Evolutionary conservation across 2,113 vertebrate genomes (phyloP).

Genomic region (Calypte anna): DNA sequence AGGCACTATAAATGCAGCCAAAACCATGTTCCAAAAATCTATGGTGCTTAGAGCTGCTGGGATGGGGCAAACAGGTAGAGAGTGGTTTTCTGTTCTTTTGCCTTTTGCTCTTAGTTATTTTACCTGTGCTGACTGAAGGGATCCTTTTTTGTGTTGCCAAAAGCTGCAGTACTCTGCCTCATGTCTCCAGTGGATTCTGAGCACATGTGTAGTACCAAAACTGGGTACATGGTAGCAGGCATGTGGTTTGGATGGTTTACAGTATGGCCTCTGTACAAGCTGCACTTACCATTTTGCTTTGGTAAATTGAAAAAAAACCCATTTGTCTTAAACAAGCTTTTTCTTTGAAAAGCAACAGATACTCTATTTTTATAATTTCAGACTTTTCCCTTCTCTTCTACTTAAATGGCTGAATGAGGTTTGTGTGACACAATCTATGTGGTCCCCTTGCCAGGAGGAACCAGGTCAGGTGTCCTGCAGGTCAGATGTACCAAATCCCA

Average conservation of each 20-base stretch:
- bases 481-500: background rate
- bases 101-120: no score
- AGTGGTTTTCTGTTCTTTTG: background rate
- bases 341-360: background rate
- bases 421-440: accelerated
- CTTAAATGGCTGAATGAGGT: background rate
- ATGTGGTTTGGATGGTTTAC: background rate
- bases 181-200: background rate
- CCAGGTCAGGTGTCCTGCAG: background rate
- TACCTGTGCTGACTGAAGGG: background rate
- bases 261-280: background rate
- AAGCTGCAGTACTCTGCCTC: background rate
- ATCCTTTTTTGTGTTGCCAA: no score
- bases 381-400: background rate
- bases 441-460: background rate
- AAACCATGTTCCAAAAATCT: background rate
- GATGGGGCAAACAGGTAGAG: background rate
- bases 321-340: background rate
- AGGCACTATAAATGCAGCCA: background rate
- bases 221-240: background rate
- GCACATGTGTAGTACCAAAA: accelerated
- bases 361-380: background rate
- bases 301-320: background rate
- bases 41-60: background rate
- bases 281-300: background rate